Conservation (phyloP, 1,140 invertebrate genomes). For the Ceratina australensis region DNA sequence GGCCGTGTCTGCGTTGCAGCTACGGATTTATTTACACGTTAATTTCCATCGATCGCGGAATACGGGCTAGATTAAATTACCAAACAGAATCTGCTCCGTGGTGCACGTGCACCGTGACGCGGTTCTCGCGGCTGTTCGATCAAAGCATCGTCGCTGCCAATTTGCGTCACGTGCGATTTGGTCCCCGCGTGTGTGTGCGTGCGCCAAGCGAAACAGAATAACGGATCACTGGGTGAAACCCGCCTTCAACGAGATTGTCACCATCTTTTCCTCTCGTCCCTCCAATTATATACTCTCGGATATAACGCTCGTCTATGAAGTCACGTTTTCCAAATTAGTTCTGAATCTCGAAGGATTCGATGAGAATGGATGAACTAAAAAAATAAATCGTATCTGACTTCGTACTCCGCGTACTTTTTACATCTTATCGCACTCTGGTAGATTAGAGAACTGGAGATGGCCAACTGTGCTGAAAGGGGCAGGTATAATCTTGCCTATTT, state of each 20-base stretch:
- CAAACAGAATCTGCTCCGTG: conserved; percentile 22
- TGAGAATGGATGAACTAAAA: too few species aligned
- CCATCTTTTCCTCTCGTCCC: neutral
- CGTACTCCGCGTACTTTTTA: too few species aligned
- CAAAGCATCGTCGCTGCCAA: conserved; percentile 44
- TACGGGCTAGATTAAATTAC: conserved; percentile 42
- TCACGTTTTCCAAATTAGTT: too few species aligned
- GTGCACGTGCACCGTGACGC: conserved; percentile 6
- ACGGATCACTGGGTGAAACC: conserved; percentile 46
- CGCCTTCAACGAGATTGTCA: conserved; percentile 16
- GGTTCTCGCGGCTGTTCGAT: conserved; percentile 21
- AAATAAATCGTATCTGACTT: too few species aligned
- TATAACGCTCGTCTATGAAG: too few species aligned
- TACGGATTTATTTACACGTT: conserved; percentile 36
- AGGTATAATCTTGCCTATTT: neutral
- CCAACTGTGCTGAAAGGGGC: neutral
- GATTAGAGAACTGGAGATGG: neutral
- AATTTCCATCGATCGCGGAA: conserved; percentile 26
- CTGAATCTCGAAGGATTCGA: too few species aligned
- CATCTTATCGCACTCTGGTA: too few species aligned
- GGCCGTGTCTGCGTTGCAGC: neutral
- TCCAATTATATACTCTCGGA: conserved; percentile 4
- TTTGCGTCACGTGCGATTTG: conserved; percentile 60
- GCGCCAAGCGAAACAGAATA: conserved; percentile 54
- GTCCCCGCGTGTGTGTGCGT: conserved; percentile 13